phyloP scores from a whole-genome alignment of 2,113 vertebrate genomes.

The Cyrtonyx montezumae region DNA sequence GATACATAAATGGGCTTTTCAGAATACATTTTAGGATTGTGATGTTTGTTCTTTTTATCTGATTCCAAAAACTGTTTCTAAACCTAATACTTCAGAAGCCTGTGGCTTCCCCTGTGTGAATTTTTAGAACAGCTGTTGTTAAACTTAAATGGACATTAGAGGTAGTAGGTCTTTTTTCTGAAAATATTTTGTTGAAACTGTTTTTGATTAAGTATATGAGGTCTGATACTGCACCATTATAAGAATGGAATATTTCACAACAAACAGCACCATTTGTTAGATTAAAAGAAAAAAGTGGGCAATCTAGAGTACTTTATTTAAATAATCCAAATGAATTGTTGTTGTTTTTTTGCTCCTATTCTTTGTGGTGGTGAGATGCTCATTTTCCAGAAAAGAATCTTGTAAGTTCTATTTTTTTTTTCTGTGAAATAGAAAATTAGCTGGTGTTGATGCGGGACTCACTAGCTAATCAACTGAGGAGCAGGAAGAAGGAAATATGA shows the following conservation, averaged over 20 bases:
- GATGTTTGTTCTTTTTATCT: neutral
- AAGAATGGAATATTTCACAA: neutral
- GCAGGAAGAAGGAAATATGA: neutral
- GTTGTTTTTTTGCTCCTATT: neutral
- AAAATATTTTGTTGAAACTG: neutral
- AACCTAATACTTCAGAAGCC: neutral
- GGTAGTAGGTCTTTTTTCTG: neutral
- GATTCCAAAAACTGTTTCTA: neutral
- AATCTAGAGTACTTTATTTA: neutral
- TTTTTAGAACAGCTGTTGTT: neutral
- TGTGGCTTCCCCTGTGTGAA: neutral
- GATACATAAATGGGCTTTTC: neutral
- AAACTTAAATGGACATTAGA: neutral
- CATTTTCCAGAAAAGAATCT: neutral
- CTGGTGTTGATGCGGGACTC: neutral
- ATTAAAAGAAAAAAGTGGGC: neutral
- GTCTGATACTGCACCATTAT: neutral
- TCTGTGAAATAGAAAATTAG: neutral
- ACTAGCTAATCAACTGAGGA: neutral
- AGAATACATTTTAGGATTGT: neutral
- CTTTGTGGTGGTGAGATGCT: rapidly evolving
- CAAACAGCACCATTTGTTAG: neutral
- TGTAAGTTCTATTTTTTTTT: neutral
- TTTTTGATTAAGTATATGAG: neutral
- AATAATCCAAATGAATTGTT: neutral